These are phyloP conservation scores for Diadumene lineata DNA, from an alignment of 92 coral and sea anemone species.

Conservation along the genomic window DNA sequence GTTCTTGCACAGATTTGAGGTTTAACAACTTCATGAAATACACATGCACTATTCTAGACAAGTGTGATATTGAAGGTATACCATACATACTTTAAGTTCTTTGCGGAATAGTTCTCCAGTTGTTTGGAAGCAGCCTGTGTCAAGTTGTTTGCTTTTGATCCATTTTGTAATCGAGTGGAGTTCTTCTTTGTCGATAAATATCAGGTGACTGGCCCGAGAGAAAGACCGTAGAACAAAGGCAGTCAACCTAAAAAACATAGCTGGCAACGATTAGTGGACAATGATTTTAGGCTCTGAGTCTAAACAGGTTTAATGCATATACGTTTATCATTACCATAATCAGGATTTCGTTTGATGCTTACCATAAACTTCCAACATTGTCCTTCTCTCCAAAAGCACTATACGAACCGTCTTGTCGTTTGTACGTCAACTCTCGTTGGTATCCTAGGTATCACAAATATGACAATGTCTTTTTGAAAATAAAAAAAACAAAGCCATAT, in stretches of 20 bases:
- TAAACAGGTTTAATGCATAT: not conserved
- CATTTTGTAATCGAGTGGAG: conserved; percentile 53
- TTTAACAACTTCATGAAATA: too few relatives aligned
- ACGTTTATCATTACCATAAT: not conserved
- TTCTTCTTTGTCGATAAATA: conserved; percentile 55
- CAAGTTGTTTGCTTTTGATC: conserved; percentile 58
- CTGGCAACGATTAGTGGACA: not conserved
- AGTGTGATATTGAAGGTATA: too few relatives aligned
- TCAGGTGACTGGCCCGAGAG: conserved; percentile 74
- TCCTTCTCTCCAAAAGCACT: conserved; percentile 76
- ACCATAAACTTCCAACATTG: conserved; percentile 83
- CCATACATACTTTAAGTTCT: conserved; percentile 53
- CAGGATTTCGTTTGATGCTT: conserved; percentile 11
- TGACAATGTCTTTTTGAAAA: too few relatives aligned
- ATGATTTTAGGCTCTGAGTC: not conserved
- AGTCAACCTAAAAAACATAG: conserved; percentile 64
- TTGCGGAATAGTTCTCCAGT: conserved; percentile 61
- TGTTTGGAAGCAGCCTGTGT: conserved; percentile 67
- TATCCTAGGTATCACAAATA: conserved; percentile 49
- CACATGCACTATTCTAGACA: too few relatives aligned
- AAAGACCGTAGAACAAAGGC: conserved; percentile 94
- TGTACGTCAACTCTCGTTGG: conserved; percentile 82
- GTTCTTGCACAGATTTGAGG: too few relatives aligned
- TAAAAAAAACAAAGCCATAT: too few relatives aligned
- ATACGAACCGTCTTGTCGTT: conserved; percentile 86